Conservation (phyloP, 2,888 invertebrate genomes). For the Amphiduros pacificus region DNA sequence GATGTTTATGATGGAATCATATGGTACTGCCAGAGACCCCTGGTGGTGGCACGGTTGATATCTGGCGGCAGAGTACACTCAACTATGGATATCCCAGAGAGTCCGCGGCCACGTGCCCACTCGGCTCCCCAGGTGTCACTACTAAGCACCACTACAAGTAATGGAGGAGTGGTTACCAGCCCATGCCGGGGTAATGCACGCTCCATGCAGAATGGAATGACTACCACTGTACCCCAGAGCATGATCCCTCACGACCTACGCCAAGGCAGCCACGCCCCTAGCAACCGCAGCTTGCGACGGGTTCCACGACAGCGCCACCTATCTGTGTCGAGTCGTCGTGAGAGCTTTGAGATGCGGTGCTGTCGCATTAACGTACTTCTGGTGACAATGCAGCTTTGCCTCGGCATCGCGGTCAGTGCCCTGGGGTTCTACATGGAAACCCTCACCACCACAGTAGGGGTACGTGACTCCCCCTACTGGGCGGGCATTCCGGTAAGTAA, state of each 20-base stretch:
- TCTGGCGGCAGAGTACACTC: no score
- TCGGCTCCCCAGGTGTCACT: constrained; percentile 15
- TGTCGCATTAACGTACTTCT: constrained; percentile 38
- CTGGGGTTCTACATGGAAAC: constrained; percentile 38
- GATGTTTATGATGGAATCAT: no score
- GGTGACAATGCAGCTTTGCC: constrained; percentile 36
- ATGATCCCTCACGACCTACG: no score
- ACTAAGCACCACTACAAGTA: neutral
- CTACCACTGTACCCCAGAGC: no score
- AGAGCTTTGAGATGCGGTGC: constrained; percentile 28
- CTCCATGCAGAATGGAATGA: neutral
- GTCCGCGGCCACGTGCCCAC: constrained; percentile 9
- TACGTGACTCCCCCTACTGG: constrained; percentile 39
- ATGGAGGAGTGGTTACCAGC: neutral
- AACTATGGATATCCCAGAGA: neutral
- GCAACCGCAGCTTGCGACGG: no score
- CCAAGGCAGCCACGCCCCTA: no score
- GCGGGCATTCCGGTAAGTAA: constrained; percentile 41
- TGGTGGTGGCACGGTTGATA: no score
- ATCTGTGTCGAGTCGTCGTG: constrained; percentile 10
- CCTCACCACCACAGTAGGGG: constrained; percentile 32
- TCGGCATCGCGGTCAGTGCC: constrained; percentile 37
- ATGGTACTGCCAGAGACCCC: no score
- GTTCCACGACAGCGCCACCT: neutral
- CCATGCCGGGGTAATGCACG: neutral